Base-by-base conservation (phyloP, 1,140 invertebrate species). In the Spodoptera frugiperda region DNA sequence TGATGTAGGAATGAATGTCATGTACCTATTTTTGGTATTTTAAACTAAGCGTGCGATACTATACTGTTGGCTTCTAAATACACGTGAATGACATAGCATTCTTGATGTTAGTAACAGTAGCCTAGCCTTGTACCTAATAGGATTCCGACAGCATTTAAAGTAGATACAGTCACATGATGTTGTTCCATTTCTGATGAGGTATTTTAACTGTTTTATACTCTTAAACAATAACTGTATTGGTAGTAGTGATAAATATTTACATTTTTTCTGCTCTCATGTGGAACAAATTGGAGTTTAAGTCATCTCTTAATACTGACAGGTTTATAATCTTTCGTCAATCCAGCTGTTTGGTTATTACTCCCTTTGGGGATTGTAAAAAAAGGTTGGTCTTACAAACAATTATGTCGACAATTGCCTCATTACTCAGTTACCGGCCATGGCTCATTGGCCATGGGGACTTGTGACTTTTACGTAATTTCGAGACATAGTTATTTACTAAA, bases 91-190 rank as follows among this genome's bases (percentile, higher is more conserved):
- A 63, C 33, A 63, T 63, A 63, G 33, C 3, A 44, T 63, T 63
- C 33, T 63, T 63, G 59, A 63, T 63, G 59, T 63, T 63, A 44
- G 59, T 33, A 44, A 63, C 59, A 63, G 59, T 63, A 11, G 33
- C 14, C 30, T 61, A 61, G 57, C 59, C 59, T 63, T 63, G 59
- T 63, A 44, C 44, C 59, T 44, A 63, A 63, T 63, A 63, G 15
- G 59, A 63, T 63, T 63, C 59, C 33, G 33, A 63, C 59, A 63
- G 59, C 33, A 63, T 63, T 63, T 63, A 39, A 19, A 63, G 59
- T 63, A 44, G 59, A n/a, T 39, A 39, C 6, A 39, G 33, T 9
- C 33, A 39, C 33, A 39, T 39, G 33, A 39, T 39, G 33, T 39
- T 30, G 51, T 53, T 17, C 12, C 51, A 53, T 17, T 17, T 53